These are phyloP conservation scores for Acleris holmiana DNA, from an alignment of 2,888 invertebrate species.

Conservation along the genomic window DNA sequence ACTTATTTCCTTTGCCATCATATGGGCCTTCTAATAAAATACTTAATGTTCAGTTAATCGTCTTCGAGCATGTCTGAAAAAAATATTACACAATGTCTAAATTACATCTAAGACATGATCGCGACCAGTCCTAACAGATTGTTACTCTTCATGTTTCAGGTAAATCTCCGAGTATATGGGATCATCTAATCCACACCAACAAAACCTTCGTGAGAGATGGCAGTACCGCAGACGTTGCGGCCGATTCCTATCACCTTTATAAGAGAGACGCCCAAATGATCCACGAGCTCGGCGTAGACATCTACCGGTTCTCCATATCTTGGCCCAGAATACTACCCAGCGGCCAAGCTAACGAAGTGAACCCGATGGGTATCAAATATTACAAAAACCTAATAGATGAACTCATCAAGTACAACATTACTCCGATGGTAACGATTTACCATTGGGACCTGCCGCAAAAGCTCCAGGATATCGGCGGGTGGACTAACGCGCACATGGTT, in stretches of 20 bases:
- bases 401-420: constrained; percentile 86
- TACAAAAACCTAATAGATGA: constrained; percentile 91
- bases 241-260: constrained; percentile 88
- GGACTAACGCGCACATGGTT: constrained; percentile 87
- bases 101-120: too few species aligned
- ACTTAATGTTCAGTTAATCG: too few species aligned
- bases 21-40: too few species aligned
- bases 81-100: too few species aligned
- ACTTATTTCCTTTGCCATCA: too few species aligned
- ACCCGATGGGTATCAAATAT: constrained; percentile 88
- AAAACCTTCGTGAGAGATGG: constrained; percentile 81
- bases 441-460: constrained; percentile 89
- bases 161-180: constrained; percentile 87
- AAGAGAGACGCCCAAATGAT: constrained; percentile 86
- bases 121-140: too few species aligned
- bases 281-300: constrained; percentile 85
- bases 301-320: constrained; percentile 89
- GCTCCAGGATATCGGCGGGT: constrained; percentile 87
- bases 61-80: too few species aligned
- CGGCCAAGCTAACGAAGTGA: constrained; percentile 87
- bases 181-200: constrained; percentile 78
- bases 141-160: constrained; percentile 65
- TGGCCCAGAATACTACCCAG: constrained; percentile 91
- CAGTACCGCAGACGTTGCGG: constrained; percentile 87
- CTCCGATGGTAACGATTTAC: constrained; percentile 88